Evolutionary conservation across 2,113 vertebrate species (phyloP), one percentile per base, ranked within the genome.

Genomic region (Ophthalmolycus amberensis): DNA sequence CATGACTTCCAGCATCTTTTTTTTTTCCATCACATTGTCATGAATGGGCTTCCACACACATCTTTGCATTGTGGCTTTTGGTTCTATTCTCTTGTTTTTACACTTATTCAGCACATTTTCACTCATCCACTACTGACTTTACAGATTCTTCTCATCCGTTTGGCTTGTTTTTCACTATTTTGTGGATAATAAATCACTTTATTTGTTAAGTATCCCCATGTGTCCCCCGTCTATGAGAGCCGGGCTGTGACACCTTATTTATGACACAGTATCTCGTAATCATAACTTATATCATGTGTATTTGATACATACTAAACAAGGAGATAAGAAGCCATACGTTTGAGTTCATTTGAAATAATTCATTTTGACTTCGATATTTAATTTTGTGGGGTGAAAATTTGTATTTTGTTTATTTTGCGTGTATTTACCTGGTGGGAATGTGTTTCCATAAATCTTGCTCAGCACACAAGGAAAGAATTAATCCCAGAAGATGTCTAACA

Each of bases 401-500:
- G 1, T 34, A 25, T 58, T 66, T 46, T 22, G 25, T 25, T 25
- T 25, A 25, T 4, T 22, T 22, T 80, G 42, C 25, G 25, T 50
- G 9, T 1, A 1, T 22, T 48, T 22, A n/a, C 4, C 32, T 11
- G 6, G n/a, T n/a, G 22, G 12, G 12, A 42, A 40, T 54, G 44
- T 22, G 3, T 9, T 44, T 25, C 9, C 3, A 29, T 59, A 58
- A 64, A 66, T 59, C 44, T 9, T 34, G 6, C 64, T 34, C 6
- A 29, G 44, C 22, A 42, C n/a, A 63, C 14, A 37, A 54, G 37
- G 48, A 70, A 42, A 20, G 4, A 75, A 62, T 74, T 6, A 22
- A 60, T 68, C 44, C 18, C 25, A 75, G 29, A n/a, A 32, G 42
- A 70, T 62, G 48, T 44, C 18, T 46, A 68, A 78, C 40, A 60